These are phyloP conservation scores for Vulpes lagopus DNA, from an alignment of 2,113 vertebrate species.

Conservation along the genomic window DNA sequence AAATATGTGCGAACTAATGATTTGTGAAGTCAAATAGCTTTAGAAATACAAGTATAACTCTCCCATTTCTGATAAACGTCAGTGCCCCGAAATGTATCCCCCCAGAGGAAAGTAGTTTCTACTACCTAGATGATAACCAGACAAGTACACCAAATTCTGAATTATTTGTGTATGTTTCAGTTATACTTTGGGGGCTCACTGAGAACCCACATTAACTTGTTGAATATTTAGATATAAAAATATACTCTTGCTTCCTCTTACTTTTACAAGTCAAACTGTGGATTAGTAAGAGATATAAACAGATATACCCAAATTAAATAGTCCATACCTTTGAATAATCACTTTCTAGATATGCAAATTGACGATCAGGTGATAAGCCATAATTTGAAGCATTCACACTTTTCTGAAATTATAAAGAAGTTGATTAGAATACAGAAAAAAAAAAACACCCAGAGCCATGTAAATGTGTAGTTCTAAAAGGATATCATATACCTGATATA, in stretches of 20 bases:
- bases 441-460: background rate
- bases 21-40: background rate
- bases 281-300: slow-evolving; percentile 35
- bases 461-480: slow-evolving; percentile 38
- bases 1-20: background rate
- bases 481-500: background rate
- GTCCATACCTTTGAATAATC: slow-evolving; percentile 95
- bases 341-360: slow-evolving; percentile 94
- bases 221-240: slow-evolving; percentile 38
- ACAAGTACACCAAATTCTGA: background rate
- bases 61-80: background rate
- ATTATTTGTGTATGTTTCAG: background rate
- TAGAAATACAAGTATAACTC: background rate
- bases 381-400: slow-evolving; percentile 94
- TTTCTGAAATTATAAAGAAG: slow-evolving; percentile 88
- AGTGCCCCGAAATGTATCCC: background rate
- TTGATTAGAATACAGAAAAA: slow-evolving; percentile 75
- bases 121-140: background rate
- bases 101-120: background rate
- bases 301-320: slow-evolving; percentile 47
- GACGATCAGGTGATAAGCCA: slow-evolving; percentile 91
- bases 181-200: background rate
- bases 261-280: background rate
- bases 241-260: background rate
- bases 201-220: background rate